Conservation (phyloP, 2,113 vertebrate genomes). For the Phoenicopterus ruber region DNA sequence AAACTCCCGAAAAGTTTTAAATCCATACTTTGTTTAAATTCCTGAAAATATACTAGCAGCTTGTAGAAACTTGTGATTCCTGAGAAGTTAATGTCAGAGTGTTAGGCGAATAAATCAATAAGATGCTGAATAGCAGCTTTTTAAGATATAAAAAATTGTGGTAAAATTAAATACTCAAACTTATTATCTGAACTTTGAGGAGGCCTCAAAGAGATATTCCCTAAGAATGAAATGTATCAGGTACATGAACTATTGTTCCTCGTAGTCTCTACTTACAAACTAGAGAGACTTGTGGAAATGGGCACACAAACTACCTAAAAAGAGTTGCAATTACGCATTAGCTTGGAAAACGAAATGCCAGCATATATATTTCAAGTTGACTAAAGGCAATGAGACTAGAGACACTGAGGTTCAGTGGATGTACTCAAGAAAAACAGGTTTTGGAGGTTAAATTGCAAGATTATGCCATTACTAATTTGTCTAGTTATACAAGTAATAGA, state of each 20-base stretch:
- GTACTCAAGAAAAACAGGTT: not conserved
- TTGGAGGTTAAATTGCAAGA: not conserved
- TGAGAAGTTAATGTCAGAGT: not conserved
- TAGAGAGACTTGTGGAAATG: not conserved
- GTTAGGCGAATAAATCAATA: not conserved
- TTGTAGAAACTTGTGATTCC: not conserved
- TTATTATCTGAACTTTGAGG: not conserved
- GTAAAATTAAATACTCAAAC: not conserved
- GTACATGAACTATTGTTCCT: not conserved
- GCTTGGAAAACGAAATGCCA: not conserved
- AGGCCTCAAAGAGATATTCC: not conserved
- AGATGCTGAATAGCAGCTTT: not conserved
- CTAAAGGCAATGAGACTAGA: not conserved
- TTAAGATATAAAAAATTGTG: not conserved
- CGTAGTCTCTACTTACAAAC: not conserved
- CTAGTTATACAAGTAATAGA: not conserved
- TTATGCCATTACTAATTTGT: not conserved
- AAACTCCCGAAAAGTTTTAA: not conserved
- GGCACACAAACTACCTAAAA: not conserved
- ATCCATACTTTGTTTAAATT: not conserved
- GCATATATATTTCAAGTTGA: not conserved
- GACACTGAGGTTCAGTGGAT: not conserved
- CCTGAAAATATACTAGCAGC: not conserved
- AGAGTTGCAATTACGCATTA: not conserved
- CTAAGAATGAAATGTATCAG: not conserved